Conservation (phyloP, 2,797 vertebrate species). For the Myoxocephalus aenaeus region DNA sequence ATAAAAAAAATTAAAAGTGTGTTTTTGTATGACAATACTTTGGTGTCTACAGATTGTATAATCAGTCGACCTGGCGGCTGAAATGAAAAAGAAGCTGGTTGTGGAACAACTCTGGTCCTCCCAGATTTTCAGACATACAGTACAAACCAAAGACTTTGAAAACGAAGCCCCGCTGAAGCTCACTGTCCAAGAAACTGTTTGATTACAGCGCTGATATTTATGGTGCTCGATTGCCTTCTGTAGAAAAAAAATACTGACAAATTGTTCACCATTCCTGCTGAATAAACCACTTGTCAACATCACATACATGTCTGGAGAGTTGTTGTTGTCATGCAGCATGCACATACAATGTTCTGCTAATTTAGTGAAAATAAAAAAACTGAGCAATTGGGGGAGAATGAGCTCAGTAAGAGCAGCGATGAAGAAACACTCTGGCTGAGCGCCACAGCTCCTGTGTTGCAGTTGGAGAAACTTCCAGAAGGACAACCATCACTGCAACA, state of each 20-base stretch:
- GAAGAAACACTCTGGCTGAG: not conserved
- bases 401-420: not conserved
- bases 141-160: conserved; percentile 78
- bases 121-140: conserved; percentile 53
- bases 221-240: conserved; percentile 84
- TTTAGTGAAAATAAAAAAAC: not conserved
- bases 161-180: conserved; percentile 60
- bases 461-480: not conserved
- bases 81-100: conserved; percentile 33
- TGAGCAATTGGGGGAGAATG: not conserved
- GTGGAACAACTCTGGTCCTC: conserved; percentile 32
- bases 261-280: conserved; percentile 89
- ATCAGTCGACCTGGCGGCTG: conserved; percentile 43
- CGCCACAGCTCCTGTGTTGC: not conserved
- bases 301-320: conserved; percentile 60
- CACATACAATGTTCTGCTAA: not conserved
- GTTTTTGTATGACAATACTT: conserved; percentile 44
- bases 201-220: conserved; percentile 75
- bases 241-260: conserved; percentile 83
- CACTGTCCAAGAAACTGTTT: conserved; percentile 75
- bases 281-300: conserved; percentile 89
- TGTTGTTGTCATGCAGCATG: conserved; percentile 40
- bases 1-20: conserved; percentile 13
- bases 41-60: conserved; percentile 17
- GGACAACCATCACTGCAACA: not conserved